phyloP scores from a whole-genome alignment of 1,140 invertebrate species.

The Lasioglossum albipes region DNA sequence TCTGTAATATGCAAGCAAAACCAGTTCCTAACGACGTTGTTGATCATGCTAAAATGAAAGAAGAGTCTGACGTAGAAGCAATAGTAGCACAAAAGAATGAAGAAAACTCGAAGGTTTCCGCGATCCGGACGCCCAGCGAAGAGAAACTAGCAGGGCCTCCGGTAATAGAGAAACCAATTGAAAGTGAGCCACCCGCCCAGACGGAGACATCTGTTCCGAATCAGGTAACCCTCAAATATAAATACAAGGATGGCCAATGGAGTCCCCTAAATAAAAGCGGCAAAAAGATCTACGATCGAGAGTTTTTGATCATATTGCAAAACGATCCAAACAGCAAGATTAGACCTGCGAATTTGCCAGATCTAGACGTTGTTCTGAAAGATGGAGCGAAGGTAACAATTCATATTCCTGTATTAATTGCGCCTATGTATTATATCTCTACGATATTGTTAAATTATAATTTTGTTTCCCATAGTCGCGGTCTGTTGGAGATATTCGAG shows the following conservation, averaged over 20 bases:
- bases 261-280: conserved; percentile 90
- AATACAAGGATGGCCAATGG: conserved; percentile 88
- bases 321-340: conserved; percentile 86
- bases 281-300: conserved; percentile 90
- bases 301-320: conserved; percentile 88
- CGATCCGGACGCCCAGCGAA: conserved; percentile 49
- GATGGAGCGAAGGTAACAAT: conserved; percentile 76
- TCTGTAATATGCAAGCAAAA: conserved; percentile 52
- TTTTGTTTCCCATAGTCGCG: conserved; percentile 29
- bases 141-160: conserved; percentile 22
- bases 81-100: conserved; percentile 80
- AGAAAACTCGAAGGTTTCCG: conserved; percentile 78
- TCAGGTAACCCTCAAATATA: conserved; percentile 68
- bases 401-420: not conserved
- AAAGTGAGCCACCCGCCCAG: conserved; percentile 48
- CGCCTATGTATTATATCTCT: not conserved
- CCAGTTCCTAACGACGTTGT: conserved; percentile 71
- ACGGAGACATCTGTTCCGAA: conserved; percentile 16
- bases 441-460: not conserved
- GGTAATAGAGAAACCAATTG: conserved; percentile 62
- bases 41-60: conserved; percentile 66
- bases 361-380: conserved; percentile 82
- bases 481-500: conserved; percentile 56
- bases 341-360: conserved; percentile 86
- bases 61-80: conserved; percentile 67